A percentile compares a stretch with the other conserved stretches of the same genome.
Evolutionary conservation across 2,888 invertebrate species (phyloP).

Genomic region (Hoplodrina blanda): DNA sequence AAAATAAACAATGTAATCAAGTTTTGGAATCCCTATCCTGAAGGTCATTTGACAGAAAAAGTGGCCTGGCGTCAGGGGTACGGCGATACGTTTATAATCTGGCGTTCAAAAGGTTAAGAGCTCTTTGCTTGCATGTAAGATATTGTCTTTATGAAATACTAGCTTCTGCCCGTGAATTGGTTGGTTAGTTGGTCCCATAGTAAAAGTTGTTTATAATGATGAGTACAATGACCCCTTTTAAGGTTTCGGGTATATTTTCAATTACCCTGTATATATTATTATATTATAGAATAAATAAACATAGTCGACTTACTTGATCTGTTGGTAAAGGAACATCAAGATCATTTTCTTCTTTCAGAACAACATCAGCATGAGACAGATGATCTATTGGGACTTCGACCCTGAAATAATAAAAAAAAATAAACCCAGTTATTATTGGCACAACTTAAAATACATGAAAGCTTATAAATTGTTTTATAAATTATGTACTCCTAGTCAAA

Average conservation of each 20-base stretch:
- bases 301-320: constrained; percentile 92
- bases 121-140: background rate
- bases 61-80: no score
- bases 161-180: no score
- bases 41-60: no score
- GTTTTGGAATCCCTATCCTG: no score
- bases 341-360: constrained; percentile 92
- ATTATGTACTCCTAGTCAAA: background rate
- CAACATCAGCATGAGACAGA: constrained; percentile 85
- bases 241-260: no score
- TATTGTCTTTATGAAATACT: no score
- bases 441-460: background rate
- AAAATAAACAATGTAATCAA: no score
- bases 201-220: no score
- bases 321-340: constrained; percentile 95
- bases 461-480: background rate
- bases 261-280: no score
- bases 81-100: no score
- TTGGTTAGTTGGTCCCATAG: no score
- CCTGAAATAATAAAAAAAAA: constrained; percentile 78
- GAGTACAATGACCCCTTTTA: no score
- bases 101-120: background rate
- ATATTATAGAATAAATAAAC: background rate
- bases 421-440: background rate
- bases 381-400: constrained; percentile 93